phyloP scores from a whole-genome alignment of 2,888 invertebrate species.

The Heteropelma amictum region DNA sequence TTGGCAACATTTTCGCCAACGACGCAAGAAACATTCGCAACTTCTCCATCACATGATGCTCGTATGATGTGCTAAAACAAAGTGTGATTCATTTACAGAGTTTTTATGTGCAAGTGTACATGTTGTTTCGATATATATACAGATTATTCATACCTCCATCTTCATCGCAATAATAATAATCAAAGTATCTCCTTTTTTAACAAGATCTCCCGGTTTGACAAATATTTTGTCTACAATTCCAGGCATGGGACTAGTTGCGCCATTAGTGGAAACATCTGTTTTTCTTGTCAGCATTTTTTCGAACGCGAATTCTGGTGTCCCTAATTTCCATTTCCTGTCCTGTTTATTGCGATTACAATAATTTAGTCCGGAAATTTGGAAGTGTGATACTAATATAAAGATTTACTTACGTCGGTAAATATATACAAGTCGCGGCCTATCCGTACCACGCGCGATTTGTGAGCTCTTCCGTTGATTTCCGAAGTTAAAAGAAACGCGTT shows the following conservation, averaged over 20 bases:
- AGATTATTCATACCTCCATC: slow-evolving; percentile 88
- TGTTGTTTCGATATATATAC: neutral
- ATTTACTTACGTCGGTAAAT: slow-evolving; percentile 81
- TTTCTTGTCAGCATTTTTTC: slow-evolving; percentile 76
- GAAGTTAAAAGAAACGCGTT: slow-evolving; percentile 78
- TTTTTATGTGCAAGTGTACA: neutral
- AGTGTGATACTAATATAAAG: too few species aligned
- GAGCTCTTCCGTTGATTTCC: slow-evolving; percentile 80
- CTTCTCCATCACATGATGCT: slow-evolving; percentile 87
- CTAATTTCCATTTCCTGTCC: slow-evolving; percentile 85
- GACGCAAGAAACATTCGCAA: slow-evolving; percentile 85
- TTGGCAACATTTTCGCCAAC: slow-evolving; percentile 92
- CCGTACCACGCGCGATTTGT: slow-evolving; percentile 81
- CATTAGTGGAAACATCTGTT: slow-evolving; percentile 77
- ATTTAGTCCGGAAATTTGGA: neutral
- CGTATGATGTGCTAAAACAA: slow-evolving; percentile 88
- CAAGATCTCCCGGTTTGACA: slow-evolving; percentile 88
- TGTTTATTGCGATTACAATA: slow-evolving; percentile 67
- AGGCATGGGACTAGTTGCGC: slow-evolving; percentile 94
- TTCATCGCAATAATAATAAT: slow-evolving; percentile 99
- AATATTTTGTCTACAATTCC: slow-evolving; percentile 95
- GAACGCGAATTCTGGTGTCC: slow-evolving; percentile 82
- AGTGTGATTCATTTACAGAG: neutral
- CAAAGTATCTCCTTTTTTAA: slow-evolving; percentile 92
- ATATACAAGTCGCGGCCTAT: slow-evolving; percentile 81